Percentiles rank a stretch among this genome's conserved stretches.
Evolutionary conservation across 2,113 vertebrate genomes (phyloP).

Genomic region (Cairina moschata): DNA sequence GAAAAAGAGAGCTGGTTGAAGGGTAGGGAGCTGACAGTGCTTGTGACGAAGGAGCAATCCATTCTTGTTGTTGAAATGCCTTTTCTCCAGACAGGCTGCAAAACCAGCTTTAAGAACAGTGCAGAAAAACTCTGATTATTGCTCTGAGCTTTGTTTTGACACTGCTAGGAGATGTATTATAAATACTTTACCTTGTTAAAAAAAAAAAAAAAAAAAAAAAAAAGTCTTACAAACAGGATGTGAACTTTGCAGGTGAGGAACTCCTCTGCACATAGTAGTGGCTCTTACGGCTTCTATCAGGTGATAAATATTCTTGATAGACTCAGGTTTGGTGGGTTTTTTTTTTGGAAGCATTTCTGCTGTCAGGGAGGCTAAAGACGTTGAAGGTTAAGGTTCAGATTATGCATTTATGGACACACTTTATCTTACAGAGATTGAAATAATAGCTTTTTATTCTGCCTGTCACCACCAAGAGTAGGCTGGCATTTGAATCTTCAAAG

Average conservation of each 20-base stretch:
- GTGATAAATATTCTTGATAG: slow-evolving; percentile 4
- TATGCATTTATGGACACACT: not conserved
- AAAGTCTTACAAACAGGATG: not conserved
- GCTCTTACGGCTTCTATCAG: not conserved
- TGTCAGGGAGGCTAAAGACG: not conserved
- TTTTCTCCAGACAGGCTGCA: not conserved
- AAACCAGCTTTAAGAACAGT: not conserved
- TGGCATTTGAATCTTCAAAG: slow-evolving; percentile 36
- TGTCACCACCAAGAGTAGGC: not conserved
- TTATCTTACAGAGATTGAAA: not conserved
- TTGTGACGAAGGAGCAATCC: rapidly evolving
- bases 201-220: not conserved
- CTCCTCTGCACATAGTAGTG: not conserved
- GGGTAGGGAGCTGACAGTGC: not conserved
- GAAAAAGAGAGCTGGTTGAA: not conserved
- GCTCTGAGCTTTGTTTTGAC: not conserved
- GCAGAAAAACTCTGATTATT: not conserved
- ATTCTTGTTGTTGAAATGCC: not conserved
- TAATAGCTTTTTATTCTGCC: slow-evolving; percentile 10
- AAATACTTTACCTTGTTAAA: not conserved
- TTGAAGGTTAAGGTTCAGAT: not conserved
- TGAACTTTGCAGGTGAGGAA: not conserved
- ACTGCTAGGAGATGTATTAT: not conserved
- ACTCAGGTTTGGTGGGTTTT: not conserved
- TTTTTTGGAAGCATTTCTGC: slow-evolving; percentile 2